These are phyloP conservation scores for Thera obeliscata DNA, from an alignment of 2,888 invertebrate species.

Conservation along the genomic window DNA sequence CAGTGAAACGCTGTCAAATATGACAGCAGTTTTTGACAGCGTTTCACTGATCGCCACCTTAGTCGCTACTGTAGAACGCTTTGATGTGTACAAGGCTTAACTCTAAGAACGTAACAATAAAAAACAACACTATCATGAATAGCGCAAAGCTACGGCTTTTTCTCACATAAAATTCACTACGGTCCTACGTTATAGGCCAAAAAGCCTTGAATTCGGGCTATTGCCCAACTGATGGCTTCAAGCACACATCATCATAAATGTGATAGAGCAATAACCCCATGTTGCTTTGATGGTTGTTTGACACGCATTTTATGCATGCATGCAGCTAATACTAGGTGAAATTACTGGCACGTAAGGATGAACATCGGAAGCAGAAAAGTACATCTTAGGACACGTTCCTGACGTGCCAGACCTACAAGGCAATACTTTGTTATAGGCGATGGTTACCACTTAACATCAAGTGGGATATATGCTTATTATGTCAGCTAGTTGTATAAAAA, in stretches of 20 bases:
- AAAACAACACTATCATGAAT: neutral
- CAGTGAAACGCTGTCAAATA: too few relatives aligned
- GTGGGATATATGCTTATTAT: too few relatives aligned
- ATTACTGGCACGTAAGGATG: neutral
- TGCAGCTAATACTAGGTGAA: neutral
- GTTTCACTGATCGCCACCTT: too few relatives aligned
- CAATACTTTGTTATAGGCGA: too few relatives aligned
- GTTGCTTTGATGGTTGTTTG: constrained; percentile 34
- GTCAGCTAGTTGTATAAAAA: too few relatives aligned
- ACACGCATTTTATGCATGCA: constrained; percentile 34
- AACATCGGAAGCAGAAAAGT: too few relatives aligned
- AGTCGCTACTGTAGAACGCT: neutral
- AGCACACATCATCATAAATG: constrained; percentile 38
- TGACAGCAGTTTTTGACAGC: too few relatives aligned
- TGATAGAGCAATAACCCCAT: constrained; percentile 41
- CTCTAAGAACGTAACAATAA: neutral
- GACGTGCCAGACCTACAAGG: too few relatives aligned
- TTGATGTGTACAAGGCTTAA: neutral
- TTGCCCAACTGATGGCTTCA: constrained; percentile 35
- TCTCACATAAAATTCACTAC: constrained; percentile 37
- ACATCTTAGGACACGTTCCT: too few relatives aligned
- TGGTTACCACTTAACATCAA: too few relatives aligned
- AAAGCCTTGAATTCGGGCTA: constrained; percentile 40
- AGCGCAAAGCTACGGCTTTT: constrained; percentile 26
- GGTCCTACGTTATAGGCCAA: constrained; percentile 29